Evolutionary conservation across 1,140 invertebrate genomes (phyloP), one percentile per base, ranked within the genome.

Genomic region (Leptestheria dahalacensis): DNA sequence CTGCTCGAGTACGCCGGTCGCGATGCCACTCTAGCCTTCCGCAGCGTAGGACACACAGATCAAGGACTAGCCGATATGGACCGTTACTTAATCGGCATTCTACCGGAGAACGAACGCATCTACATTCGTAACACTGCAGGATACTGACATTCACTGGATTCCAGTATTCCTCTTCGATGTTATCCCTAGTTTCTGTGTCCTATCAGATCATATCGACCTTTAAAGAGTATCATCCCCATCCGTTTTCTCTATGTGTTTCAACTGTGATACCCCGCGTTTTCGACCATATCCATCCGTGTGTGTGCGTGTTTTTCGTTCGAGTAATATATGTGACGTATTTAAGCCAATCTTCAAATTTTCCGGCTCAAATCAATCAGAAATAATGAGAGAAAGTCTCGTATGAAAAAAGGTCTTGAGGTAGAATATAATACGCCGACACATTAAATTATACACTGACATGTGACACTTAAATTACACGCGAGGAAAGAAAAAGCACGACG

Each of bases 1-100:
- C 77, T 94, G 41, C 66, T 91, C 62, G 90, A 94, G 65, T 80
- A 91, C 68, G 88, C 87, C 0, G 91, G 91, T 1, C 75, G 82
- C 3, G 91, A 95, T 70, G 88, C 86, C 0, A 91, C 86, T 1
- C 72, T 87, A 0, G 83, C 88, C 0, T 92, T 93, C 71, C 74
- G 84, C 23, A 82, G 86, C 20, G 81, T 83, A 0, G 88, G 88
- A 0, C 88, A 92, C 64, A 83, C 83, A 1, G 64, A 66, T 25
- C 74, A 74, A 25, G 81, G 83, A 0, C 70, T 78, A 2, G 73
- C 74, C 28, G 71, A 75, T 2, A 72, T 88, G 26, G 72, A 83
- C 15, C 72, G 77, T 1, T 88, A 81, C 67, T 70, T 82, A 0
- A 79, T 90, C 11, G 88, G 87, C 1, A 80, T 85, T 65, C 71